These are phyloP conservation scores for Drosophila kurseongensis DNA, from an alignment of 1,140 invertebrate species.

Conservation along the genomic window DNA sequence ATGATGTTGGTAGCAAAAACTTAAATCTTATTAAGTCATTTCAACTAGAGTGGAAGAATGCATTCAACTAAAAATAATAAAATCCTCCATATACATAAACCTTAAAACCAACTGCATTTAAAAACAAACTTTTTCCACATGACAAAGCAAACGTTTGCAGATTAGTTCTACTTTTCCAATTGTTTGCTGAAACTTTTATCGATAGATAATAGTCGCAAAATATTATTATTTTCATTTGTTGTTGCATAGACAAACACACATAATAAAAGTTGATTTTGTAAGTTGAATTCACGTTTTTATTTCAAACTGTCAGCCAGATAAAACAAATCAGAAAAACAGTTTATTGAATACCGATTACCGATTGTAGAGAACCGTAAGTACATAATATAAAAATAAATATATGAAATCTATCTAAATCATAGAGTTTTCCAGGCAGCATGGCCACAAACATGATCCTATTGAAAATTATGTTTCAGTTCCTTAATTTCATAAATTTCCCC, in stretches of 20 bases:
- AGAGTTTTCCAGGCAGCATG: conserved; percentile 66
- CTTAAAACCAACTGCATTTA: conserved; percentile 48
- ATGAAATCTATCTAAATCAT: conserved; percentile 58
- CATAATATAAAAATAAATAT: conserved; percentile 46
- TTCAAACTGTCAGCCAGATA: conserved; percentile 36
- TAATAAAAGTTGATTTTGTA: conserved; percentile 8
- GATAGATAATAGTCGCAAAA: conserved; percentile 1
- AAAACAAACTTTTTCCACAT: conserved; percentile 33
- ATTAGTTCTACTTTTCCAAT: conserved; percentile 9
- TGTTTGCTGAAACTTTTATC: conserved; percentile 1
- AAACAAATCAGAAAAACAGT: conserved; percentile 28
- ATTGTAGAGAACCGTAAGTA: conserved; percentile 60
- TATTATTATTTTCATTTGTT: conserved; percentile 8
- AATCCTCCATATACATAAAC: conserved; percentile 39
- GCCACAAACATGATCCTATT: conserved; percentile 54
- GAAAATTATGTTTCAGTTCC: conserved; percentile 29
- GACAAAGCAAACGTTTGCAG: conserved; percentile 11
- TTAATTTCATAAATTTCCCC: conserved; percentile 13
- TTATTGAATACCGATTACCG: conserved; percentile 9
- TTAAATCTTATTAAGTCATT: conserved; percentile 70
- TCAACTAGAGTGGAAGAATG: conserved; percentile 43
- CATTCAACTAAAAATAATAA: conserved; percentile 40
- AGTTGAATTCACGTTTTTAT: conserved; percentile 11
- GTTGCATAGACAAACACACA: conserved; percentile 13
- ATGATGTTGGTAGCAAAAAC: conserved; percentile 64